These are phyloP conservation scores for Strix aluco DNA, from an alignment of 2,113 vertebrate species.

Conservation along the genomic window DNA sequence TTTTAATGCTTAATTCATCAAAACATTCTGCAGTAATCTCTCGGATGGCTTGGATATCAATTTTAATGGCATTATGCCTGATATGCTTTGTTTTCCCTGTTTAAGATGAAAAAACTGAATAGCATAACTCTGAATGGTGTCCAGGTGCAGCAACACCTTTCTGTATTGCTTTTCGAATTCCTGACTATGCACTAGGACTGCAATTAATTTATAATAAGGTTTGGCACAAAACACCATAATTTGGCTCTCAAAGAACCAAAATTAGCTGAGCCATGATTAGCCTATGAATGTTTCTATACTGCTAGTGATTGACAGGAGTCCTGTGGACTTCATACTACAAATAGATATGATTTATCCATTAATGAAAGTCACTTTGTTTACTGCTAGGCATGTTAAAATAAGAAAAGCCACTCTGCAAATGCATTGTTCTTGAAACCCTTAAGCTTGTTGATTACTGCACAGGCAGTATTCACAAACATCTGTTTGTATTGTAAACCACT, in stretches of 20 bases:
- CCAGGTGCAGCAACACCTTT: slow-evolving; percentile 67
- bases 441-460: slow-evolving; percentile 14
- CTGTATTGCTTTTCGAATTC: slow-evolving; percentile 31
- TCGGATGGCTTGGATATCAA: not conserved
- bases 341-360: slow-evolving; percentile 11
- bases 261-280: slow-evolving; percentile 57
- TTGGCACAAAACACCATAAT: slow-evolving; percentile 55
- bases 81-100: not conserved
- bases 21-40: not conserved
- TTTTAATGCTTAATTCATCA: not conserved
- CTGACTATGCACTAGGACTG: slow-evolving; percentile 36
- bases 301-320: slow-evolving; percentile 41
- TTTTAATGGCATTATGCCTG: slow-evolving; percentile 16
- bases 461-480: slow-evolving; percentile 5
- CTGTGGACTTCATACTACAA: not conserved
- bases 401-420: slow-evolving; percentile 30
- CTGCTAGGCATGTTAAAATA: slow-evolving; percentile 29
- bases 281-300: slow-evolving; percentile 58
- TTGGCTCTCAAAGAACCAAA: slow-evolving; percentile 50
- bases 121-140: slow-evolving; percentile 30
- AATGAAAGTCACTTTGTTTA: slow-evolving; percentile 21
- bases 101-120: slow-evolving; percentile 10
- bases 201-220: slow-evolving; percentile 60
- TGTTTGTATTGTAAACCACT: not conserved
- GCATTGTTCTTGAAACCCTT: slow-evolving; percentile 55